These are phyloP conservation scores for Scomber scombrus DNA, from an alignment of 2,113 vertebrate species.

Conservation along the genomic window DNA sequence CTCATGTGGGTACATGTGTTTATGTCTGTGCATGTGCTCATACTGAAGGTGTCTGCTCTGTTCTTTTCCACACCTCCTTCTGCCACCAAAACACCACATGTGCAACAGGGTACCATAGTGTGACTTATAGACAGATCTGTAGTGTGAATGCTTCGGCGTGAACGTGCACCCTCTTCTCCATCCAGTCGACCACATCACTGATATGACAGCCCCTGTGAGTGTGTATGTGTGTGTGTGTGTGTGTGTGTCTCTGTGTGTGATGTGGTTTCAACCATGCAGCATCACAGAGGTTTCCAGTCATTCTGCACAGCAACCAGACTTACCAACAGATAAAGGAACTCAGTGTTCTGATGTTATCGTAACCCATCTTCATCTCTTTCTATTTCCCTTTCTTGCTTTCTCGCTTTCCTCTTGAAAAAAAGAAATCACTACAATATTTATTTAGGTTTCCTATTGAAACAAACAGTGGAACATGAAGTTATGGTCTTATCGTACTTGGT, in stretches of 20 bases:
- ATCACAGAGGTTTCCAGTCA: constrained; percentile 72
- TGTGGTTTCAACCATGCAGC: constrained; percentile 57
- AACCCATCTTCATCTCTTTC: constrained; percentile 50
- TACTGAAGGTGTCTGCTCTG: not conserved
- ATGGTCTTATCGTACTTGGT: not conserved
- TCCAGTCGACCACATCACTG: constrained; percentile 42
- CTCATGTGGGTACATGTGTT: constrained; percentile 6
- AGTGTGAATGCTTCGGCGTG: not conserved
- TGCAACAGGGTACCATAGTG: not conserved
- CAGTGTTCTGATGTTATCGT: constrained; percentile 60
- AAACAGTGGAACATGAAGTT: constrained; percentile 4
- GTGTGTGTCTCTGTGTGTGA: constrained; percentile 11
- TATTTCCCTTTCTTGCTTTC: constrained; percentile 33
- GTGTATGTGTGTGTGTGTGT: constrained; percentile 10
- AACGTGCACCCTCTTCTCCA: constrained; percentile 20
- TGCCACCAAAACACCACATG: not conserved
- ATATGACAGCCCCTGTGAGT: not conserved
- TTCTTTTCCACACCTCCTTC: constrained; percentile 33
- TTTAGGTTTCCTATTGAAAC: constrained; percentile 25
- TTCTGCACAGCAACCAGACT: constrained; percentile 41
- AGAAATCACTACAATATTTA: constrained; percentile 23
- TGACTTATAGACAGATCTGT: constrained; percentile 3
- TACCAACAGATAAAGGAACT: constrained; percentile 51
- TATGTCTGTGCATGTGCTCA: constrained; percentile 16
- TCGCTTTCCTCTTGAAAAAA: constrained; percentile 17